These are phyloP conservation scores for Balaeniceps rex DNA, from an alignment of 2,113 vertebrate genomes.

Conservation along the genomic window DNA sequence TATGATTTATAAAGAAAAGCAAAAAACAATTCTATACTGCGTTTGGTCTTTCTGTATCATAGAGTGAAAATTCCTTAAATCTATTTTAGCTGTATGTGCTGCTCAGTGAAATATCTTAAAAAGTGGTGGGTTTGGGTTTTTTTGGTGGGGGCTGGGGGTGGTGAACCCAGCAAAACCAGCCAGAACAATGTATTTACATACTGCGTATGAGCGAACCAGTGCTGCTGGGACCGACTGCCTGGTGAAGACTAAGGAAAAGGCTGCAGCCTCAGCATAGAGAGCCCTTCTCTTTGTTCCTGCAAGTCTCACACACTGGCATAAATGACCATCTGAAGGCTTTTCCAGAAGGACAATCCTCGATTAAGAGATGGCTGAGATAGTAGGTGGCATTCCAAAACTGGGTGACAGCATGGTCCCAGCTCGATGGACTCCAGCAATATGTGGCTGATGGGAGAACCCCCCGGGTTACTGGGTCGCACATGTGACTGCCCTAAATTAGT, in stretches of 20 bases:
- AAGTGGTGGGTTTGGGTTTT: background rate
- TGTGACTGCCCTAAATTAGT: background rate
- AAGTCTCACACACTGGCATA: background rate
- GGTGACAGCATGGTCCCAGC: background rate
- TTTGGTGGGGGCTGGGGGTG: background rate
- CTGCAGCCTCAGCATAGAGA: background rate
- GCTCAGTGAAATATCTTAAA: background rate
- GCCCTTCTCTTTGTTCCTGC: background rate
- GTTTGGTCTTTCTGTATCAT: background rate
- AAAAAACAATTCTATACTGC: background rate
- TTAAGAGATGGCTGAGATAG: background rate
- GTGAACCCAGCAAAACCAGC: background rate
- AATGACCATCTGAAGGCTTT: background rate
- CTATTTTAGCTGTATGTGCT: background rate
- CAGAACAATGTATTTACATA: background rate
- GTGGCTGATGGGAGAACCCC: background rate
- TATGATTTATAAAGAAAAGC: background rate
- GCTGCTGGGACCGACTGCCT: background rate
- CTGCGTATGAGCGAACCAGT: background rate
- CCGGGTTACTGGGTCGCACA: rapidly evolving
- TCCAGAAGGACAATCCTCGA: background rate
- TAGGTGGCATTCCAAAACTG: background rate
- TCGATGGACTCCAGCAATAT: background rate
- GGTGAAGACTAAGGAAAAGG: background rate
- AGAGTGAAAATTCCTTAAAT: background rate